Evolutionary conservation across 2,113 vertebrate species (phyloP), one percentile per base, ranked within the genome.

Genomic region (Irena cyanogastra): DNA sequence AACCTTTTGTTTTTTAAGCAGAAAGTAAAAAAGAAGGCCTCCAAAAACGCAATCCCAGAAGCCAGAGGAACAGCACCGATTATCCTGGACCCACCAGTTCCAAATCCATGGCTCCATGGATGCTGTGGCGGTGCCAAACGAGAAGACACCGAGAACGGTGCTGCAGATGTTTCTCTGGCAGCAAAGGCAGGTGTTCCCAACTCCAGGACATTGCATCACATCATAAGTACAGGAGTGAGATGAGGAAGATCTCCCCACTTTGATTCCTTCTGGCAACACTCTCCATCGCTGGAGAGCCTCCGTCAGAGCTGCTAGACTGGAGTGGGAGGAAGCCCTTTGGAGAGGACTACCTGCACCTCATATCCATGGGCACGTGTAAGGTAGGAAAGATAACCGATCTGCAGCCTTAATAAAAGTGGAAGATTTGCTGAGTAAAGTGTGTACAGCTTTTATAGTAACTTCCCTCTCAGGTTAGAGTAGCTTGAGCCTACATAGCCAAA

Each of bases 81-180:
- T 41, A 15, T 39, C 14, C 35, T 39, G 49, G 28, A 17, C 9
- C 3, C 20, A 2, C 10, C 22, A 23, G 8, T 23, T 41, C 49
- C 28, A 26, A 60, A 59, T 21, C 60, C 20, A 16, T 17, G 27
- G 28, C 16, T 52, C 8, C 7, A 7, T 5, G 7, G 8, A 31
- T 9, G 7, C 1, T 5, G 11, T 22, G 27, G 14, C 2, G 1
- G 5, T 31, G 28, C 5, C 63, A 42, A 10, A n/a, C n/a, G n/a
- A 14, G 61, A 22, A 16, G 28, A 64, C 44, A 41, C 45, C 11
- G 20, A 45, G 45, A 21, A 45, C 44, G 28, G 30, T 22, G 61
- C 41, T 44, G 42, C 18, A 30, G 42, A 17, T 9, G 59, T 41
- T 30, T 8, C 8, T 30, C 13, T 16, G 31, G 6, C 9, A 42